Base-by-base conservation (phyloP, 2,888 invertebrate species). In the Trypoxylon attenuatum region DNA sequence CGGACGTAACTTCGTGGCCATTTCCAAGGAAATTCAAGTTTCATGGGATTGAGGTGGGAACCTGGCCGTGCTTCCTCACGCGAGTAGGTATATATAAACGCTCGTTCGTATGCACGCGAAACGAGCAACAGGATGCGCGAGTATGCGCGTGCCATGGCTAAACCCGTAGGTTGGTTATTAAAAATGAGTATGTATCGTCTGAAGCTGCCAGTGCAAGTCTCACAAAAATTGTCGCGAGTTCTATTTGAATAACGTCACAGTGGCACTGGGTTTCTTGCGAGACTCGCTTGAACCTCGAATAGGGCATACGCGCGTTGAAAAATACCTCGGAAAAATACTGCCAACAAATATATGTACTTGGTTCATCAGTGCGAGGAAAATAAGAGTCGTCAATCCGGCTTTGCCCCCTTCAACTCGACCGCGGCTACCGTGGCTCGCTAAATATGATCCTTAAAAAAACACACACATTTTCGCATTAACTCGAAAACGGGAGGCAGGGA, bases 1-100 rank as follows among this genome's bases (percentile, higher is more conserved):
- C 71, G 69, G 65, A 38, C 78, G 76, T 77, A 80, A 77, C 76
- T 71, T 69, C 65, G 60, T 62, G 68, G 72, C 75, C 71, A 72
- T 78, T 79, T 75, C 78, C 72, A 76, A 77, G 79, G 72, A 81
- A 82, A 82, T 82, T 82, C 73, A 80, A 82, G 78, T 82, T 82
- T 82, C 78, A 81, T 81, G 71, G 73, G 74, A 77, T 78, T 65
- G 65, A 47, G 62, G 27, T 47, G 45, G 46, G 25, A 39, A 56
- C 60, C 18, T 23, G 49, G 43, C 39, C 33, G 38, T 55, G 52
- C 38, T 47, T 16, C 53, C 27, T 13, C 33, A 13, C 33, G 27
- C 27, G 54, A 18, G 39, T 45, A 29, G 45, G 50, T 74, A 50
- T 60, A 49, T 50, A 67, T 75, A 75, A 72, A 71, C 71, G 71